These are phyloP conservation scores for Phylloscopus collybita DNA, from an alignment of 2,797 vertebrate genomes.

Conservation along the genomic window DNA sequence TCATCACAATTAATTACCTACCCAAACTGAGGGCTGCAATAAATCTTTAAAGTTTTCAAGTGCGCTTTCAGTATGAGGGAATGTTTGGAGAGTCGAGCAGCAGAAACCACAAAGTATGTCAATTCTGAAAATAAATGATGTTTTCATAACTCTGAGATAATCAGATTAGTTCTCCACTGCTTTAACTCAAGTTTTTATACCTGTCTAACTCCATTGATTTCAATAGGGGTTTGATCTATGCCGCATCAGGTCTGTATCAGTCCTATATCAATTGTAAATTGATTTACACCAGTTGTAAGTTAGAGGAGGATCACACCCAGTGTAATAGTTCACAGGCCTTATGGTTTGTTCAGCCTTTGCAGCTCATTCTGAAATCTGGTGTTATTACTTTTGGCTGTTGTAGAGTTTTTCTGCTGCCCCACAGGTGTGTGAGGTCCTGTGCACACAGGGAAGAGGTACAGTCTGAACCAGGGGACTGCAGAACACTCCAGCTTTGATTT, in stretches of 20 bases:
- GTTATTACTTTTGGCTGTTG: neutral
- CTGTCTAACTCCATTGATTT: constrained; percentile 30
- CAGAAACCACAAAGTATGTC: constrained; percentile 39
- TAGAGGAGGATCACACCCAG: neutral
- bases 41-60: constrained; percentile 46
- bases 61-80: neutral
- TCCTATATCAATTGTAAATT: constrained; percentile 30
- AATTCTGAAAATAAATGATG: constrained; percentile 39
- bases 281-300: constrained; percentile 2
- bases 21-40: neutral
- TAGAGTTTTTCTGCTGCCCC: neutral
- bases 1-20: constrained; percentile 56
- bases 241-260: constrained; percentile 1
- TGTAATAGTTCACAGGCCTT: constrained; percentile 14
- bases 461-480: neutral
- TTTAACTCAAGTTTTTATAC: constrained; percentile 43
- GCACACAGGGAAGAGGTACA: neutral
- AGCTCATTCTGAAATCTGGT: neutral
- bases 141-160: constrained; percentile 57
- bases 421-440: neutral
- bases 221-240: neutral
- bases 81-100: neutral
- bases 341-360: neutral
- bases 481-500: neutral
- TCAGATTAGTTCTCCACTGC: constrained; percentile 25